Conservation (phyloP, 2,888 invertebrate species). For the Diaperis boleti region DNA sequence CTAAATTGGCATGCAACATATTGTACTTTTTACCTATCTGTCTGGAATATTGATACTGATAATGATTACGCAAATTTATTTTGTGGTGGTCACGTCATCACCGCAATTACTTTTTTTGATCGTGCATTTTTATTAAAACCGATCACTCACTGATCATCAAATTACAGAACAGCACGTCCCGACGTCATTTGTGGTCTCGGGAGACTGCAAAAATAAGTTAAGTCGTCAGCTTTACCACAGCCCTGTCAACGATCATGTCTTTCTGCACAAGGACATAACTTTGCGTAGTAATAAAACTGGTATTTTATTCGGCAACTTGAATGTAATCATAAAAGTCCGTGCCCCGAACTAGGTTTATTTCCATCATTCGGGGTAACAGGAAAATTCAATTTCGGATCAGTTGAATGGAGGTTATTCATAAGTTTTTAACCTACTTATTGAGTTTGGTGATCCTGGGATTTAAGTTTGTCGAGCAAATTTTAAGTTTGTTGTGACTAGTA, state of each 20-base stretch:
- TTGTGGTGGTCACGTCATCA: too few species aligned
- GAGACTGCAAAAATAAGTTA: background rate
- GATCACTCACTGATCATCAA: slow-evolving; percentile 4
- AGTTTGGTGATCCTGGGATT: slow-evolving; percentile 12
- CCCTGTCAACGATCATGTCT: background rate
- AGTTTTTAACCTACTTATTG: slow-evolving; percentile 21
- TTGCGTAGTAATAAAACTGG: background rate
- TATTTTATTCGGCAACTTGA: slow-evolving; percentile 18
- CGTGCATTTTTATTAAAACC: too few species aligned
- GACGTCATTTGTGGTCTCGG: too few species aligned
- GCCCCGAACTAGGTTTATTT: slow-evolving; percentile 17
- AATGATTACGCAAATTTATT: background rate
- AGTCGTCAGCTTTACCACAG: background rate
- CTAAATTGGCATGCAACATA: slow-evolving; percentile 16
- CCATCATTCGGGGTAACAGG: slow-evolving; percentile 18
- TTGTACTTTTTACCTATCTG: slow-evolving; percentile 25
- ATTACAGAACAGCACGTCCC: too few species aligned
- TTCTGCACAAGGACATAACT: background rate
- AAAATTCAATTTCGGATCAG: slow-evolving; percentile 12
- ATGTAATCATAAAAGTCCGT: slow-evolving; percentile 19
- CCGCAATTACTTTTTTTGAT: too few species aligned
- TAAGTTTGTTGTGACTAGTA: too few species aligned
- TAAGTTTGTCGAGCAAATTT: slow-evolving; percentile 1
- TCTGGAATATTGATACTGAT: slow-evolving; percentile 15
- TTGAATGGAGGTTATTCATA: slow-evolving; percentile 8